A percentile compares a stretch with the other conserved stretches of the same genome.
These are phyloP conservation scores for Araneus ventricosus DNA, from an alignment of 1,140 invertebrate species.

Conservation along the genomic window DNA sequence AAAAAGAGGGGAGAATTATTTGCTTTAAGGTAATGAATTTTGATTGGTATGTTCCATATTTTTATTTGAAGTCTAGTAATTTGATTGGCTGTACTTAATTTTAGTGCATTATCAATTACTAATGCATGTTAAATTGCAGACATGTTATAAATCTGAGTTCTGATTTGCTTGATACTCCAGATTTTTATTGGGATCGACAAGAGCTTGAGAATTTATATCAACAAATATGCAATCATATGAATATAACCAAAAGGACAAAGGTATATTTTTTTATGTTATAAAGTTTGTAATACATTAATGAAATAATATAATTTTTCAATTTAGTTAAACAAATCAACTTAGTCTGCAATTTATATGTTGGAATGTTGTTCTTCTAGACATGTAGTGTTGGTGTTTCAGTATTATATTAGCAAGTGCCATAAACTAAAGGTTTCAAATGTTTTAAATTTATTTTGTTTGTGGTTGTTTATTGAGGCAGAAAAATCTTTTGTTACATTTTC, in stretches of 20 bases:
- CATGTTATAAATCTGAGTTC: constrained; percentile 96
- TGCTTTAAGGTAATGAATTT: constrained; percentile 83
- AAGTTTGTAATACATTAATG: background rate
- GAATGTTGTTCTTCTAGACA: too few relatives aligned
- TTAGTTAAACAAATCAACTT: too few relatives aligned
- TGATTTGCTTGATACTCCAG: constrained; percentile 95
- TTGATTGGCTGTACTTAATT: background rate
- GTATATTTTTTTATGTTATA: constrained; percentile 78
- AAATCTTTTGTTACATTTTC: too few relatives aligned
- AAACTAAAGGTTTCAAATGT: too few relatives aligned
- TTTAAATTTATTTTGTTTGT: too few relatives aligned
- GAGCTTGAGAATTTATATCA: constrained; percentile 90
- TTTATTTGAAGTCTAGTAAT: too few relatives aligned
- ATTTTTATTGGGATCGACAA: constrained; percentile 98
- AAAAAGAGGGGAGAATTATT: constrained; percentile 95
- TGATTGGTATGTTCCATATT: background rate
- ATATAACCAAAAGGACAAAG: constrained; percentile 90
- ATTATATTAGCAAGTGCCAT: too few relatives aligned
- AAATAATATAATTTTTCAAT: too few relatives aligned
- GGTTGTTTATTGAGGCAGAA: too few relatives aligned
- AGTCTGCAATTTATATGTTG: too few relatives aligned
- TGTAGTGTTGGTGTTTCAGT: too few relatives aligned
- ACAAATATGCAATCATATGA: constrained; percentile 90
- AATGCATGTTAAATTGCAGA: constrained; percentile 76
- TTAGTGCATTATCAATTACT: too few relatives aligned